Percentiles rank a stretch among this genome's conserved stretches.
Conservation (phyloP, 2,888 invertebrate genomes). For the Torymus tubicola region DNA sequence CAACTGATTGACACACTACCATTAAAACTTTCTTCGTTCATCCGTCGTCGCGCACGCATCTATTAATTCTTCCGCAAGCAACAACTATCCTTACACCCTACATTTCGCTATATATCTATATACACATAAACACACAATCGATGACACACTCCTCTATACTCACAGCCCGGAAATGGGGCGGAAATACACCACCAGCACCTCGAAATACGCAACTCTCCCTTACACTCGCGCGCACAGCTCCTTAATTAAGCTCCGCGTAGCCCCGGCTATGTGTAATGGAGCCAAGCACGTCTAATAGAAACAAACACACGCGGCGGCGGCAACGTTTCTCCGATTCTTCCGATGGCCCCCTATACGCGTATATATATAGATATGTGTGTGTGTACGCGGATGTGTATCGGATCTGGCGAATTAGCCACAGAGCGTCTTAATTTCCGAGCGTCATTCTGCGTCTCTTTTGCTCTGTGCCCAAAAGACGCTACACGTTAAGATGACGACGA, state of each 20-base stretch:
- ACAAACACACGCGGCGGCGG: slow-evolving; percentile 34
- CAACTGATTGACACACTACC: no score
- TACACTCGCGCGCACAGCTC: not conserved
- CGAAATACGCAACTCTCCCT: slow-evolving; percentile 4
- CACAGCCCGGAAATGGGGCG: slow-evolving; percentile 13
- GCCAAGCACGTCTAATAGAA: slow-evolving; percentile 30
- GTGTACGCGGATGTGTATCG: not conserved
- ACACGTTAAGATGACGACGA: not conserved
- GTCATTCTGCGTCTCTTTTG: slow-evolving; percentile 23
- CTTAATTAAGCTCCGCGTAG: slow-evolving; percentile 35
- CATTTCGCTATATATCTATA: no score
- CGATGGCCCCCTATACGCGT: not conserved
- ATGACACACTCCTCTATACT: no score
- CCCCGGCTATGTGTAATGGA: not conserved
- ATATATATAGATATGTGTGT: not conserved
- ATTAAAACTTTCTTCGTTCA: no score
- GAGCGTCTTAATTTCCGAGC: slow-evolving; percentile 33
- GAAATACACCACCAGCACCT: not conserved
- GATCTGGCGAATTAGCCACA: slow-evolving; percentile 12
- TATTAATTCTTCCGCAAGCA: no score
- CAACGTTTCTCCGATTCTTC: not conserved
- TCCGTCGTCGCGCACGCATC: no score
- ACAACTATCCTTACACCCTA: no score
- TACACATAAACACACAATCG: not conserved
- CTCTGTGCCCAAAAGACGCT: not conserved